A percentile compares a stretch with the other conserved stretches of the same genome.
These are phyloP conservation scores for Falco concolor DNA, from an alignment of 2,797 vertebrate genomes.

Conservation along the genomic window DNA sequence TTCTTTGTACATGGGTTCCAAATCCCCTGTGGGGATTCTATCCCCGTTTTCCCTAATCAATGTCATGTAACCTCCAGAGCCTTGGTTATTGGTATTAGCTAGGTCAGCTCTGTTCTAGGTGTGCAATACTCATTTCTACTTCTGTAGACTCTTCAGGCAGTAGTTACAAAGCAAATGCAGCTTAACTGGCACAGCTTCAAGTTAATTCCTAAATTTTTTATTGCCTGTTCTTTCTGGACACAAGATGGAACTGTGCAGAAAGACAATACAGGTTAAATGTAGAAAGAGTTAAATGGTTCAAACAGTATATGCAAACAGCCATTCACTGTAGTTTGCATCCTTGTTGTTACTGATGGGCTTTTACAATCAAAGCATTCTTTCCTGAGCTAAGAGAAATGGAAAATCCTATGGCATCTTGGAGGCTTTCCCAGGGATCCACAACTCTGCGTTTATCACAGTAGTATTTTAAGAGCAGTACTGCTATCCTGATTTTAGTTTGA, in stretches of 20 bases:
- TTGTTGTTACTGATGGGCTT: neutral
- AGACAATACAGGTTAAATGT: neutral
- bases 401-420: neutral
- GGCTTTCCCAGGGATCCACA: neutral
- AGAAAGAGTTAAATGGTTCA: neutral
- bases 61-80: neutral
- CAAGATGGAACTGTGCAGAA: neutral
- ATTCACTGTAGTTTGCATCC: neutral
- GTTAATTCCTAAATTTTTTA: neutral
- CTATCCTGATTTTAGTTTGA: neutral
- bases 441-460: neutral
- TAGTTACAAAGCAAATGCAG: neutral
- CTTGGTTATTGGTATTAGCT: neutral
- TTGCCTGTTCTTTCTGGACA: neutral
- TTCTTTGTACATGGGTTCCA: neutral
- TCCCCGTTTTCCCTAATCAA: neutral
- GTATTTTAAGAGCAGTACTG: neutral
- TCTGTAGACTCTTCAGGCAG: neutral
- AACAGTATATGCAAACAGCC: neutral
- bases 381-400: neutral
- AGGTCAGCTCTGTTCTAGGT: neutral
- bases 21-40: neutral
- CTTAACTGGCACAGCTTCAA: neutral
- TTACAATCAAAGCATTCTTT: neutral
- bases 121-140: neutral